These are phyloP conservation scores for Tautogolabrus adspersus DNA, from an alignment of 2,113 vertebrate genomes.

Conservation along the genomic window DNA sequence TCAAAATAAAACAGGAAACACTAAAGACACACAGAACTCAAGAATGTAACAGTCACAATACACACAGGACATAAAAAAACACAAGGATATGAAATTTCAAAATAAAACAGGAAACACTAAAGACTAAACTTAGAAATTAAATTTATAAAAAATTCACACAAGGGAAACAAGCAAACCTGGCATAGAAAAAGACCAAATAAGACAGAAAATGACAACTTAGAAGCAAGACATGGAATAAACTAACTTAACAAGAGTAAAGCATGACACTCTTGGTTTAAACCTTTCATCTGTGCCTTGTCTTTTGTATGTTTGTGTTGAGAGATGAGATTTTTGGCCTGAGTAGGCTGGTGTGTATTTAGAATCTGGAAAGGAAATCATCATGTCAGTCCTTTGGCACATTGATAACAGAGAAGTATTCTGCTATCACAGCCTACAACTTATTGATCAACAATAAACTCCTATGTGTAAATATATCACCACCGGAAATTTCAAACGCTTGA, in stretches of 20 bases:
- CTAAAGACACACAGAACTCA: no score
- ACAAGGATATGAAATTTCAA: no score
- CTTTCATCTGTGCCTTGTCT: neutral
- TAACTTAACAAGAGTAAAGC: neutral
- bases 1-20: no score
- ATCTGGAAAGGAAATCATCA: neutral
- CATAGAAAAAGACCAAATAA: no score
- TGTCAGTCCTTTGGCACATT: conserved; percentile 5
- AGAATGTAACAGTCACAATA: no score
- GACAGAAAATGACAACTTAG: no score
- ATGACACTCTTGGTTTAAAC: neutral
- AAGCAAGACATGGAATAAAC: no score
- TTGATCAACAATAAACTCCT: conserved; percentile 8
- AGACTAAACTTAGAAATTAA: no score
- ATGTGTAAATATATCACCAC: conserved; percentile 6
- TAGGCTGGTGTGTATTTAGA: neutral
- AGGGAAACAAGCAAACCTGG: no score
- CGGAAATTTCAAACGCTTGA: neutral
- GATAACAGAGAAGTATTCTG: neutral
- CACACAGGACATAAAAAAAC: no score
- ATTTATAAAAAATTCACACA: no score
- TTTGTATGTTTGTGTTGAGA: neutral
- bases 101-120: no score
- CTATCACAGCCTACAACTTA: conserved; percentile 13
- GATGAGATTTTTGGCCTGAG: neutral